Conservation (phyloP, 2,888 invertebrate genomes). For the Lordiphosa fenestrarum region DNA sequence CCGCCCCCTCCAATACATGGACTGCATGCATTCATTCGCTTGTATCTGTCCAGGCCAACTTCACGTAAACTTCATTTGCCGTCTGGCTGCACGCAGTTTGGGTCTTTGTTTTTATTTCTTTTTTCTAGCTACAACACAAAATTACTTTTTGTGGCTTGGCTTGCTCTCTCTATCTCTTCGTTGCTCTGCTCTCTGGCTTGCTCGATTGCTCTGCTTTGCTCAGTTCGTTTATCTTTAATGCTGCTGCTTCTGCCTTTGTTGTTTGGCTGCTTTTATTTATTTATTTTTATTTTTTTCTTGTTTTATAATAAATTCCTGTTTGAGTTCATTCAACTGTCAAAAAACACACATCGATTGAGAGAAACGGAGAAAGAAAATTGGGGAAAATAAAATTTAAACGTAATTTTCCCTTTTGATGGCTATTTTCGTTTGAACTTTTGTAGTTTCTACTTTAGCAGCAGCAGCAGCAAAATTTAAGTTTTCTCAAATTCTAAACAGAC, state of each 20-base stretch:
- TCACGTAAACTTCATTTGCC: conserved; percentile 4
- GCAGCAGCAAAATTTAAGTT: conserved; percentile 57
- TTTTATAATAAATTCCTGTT: conserved; percentile 20
- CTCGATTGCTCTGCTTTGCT: conserved; percentile 16
- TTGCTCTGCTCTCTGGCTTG: conserved; percentile 12
- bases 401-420: conserved; percentile 1
- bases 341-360: conserved; percentile 37
- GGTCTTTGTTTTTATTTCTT: conserved; percentile 19
- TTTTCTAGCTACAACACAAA: conserved; percentile 45
- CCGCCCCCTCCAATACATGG: too few species aligned
- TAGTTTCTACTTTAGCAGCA: conserved; percentile 18
- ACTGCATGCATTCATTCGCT: too few species aligned
- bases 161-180: conserved; percentile 5
- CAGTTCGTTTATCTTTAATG: conserved; percentile 28
- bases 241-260: conserved; percentile 22
- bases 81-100: conserved; percentile 31
- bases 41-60: too few species aligned
- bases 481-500: conserved; percentile 60
- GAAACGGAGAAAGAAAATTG: conserved; percentile 5
- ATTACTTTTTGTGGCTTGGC: conserved; percentile 56
- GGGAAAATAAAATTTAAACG: conserved; percentile 31
- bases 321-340: conserved; percentile 78
- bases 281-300: conserved; percentile 36
- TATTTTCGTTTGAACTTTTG: conserved; percentile 21
- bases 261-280: conserved; percentile 37